These are phyloP conservation scores for Dynastes tityus DNA, from an alignment of 2,888 invertebrate species.

Conservation along the genomic window DNA sequence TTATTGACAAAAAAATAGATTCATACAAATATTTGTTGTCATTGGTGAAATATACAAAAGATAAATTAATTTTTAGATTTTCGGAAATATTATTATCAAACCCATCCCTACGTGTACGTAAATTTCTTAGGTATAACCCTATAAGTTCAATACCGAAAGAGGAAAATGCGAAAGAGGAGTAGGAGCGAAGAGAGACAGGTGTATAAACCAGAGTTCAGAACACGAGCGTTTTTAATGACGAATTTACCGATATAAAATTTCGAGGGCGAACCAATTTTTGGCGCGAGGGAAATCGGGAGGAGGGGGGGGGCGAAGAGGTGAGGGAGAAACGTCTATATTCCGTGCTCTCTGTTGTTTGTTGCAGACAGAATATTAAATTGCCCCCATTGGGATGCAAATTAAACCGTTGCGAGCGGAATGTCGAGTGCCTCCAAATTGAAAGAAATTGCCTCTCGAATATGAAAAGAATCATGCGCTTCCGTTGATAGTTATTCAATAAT, in stretches of 20 bases:
- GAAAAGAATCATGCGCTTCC: background rate
- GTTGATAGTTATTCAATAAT: background rate
- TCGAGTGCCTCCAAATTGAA: constrained; percentile 23
- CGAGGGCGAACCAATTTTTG: constrained; percentile 8
- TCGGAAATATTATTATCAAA: no score
- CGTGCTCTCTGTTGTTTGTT: constrained; percentile 14
- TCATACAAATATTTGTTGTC: no score
- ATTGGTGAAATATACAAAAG: no score
- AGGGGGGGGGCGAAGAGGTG: no score
- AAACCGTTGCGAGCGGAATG: constrained; percentile 23
- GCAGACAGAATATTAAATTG: constrained; percentile 37
- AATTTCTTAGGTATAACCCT: no score
- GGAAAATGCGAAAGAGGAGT: no score
- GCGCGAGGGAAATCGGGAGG: background rate
- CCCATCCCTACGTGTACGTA: no score
- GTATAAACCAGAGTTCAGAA: background rate
- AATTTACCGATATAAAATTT: constrained; percentile 20
- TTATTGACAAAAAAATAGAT: no score
- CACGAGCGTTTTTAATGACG: constrained; percentile 4
- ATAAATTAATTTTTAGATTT: no score
- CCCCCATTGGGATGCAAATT: constrained; percentile 30
- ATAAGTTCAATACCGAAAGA: no score
- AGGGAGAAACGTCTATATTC: background rate
- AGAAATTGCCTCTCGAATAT: constrained; percentile 29
- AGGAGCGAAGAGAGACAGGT: no score